A percentile compares a stretch with the other conserved stretches of the same genome.
These are phyloP conservation scores for Halocaridina rubra DNA, from an alignment of 2,888 invertebrate genomes.

Conservation along the genomic window DNA sequence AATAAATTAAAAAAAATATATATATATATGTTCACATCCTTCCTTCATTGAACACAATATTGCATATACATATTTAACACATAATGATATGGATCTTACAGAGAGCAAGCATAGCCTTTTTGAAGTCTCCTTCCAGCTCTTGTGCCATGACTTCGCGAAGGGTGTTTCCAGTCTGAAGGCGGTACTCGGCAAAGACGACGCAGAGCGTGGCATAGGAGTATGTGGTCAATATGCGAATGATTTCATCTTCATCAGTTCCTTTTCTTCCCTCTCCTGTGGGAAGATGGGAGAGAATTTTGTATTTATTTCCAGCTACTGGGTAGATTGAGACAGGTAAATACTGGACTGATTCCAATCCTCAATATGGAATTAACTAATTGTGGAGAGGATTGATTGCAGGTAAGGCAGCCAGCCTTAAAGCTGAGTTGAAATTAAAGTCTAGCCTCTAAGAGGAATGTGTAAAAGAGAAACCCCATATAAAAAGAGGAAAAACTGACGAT, in stretches of 20 bases:
- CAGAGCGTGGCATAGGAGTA: constrained; percentile 90
- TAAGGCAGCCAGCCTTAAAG: no score
- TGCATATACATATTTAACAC: background rate
- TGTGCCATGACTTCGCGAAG: constrained; percentile 56
- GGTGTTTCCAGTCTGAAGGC: constrained; percentile 75
- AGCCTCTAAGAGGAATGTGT: no score
- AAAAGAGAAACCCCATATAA: no score
- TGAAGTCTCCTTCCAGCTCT: constrained; percentile 94
- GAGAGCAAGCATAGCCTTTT: constrained; percentile 83
- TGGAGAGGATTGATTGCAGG: no score
- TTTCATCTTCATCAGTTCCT: background rate
- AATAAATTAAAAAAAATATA: background rate
- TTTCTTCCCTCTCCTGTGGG: background rate
- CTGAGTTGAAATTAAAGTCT: no score
- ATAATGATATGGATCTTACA: background rate
- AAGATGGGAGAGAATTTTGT: background rate
- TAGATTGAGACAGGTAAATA: no score
- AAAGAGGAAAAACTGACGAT: no score
- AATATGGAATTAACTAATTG: no score
- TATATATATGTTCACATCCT: background rate
- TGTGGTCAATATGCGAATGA: constrained; percentile 68
- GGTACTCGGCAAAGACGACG: constrained; percentile 85
- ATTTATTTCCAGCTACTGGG: no score
- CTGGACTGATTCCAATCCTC: no score
- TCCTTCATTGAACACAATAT: background rate